phyloP scores from a whole-genome alignment of 1,140 invertebrate species.

The Drosophila cardini region DNA sequence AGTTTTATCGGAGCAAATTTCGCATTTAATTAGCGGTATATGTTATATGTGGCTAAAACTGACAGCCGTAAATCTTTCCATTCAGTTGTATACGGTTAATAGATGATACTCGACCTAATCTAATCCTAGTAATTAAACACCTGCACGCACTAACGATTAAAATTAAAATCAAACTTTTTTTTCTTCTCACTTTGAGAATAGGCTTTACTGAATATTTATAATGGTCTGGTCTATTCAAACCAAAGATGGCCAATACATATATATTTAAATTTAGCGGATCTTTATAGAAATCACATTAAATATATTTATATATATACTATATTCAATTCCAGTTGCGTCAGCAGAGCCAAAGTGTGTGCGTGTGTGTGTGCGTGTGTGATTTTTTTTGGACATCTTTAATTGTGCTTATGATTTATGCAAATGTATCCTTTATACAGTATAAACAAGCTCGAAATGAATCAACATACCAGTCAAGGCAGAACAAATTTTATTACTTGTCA shows the following conservation, averaged over 20 bases:
- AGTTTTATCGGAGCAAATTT: conserved; percentile 27
- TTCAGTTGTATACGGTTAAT: conserved; percentile 23
- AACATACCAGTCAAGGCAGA: conserved; percentile 65
- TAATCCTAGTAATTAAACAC: conserved; percentile 71
- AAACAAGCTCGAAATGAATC: conserved; percentile 31
- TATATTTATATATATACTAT: conserved; percentile 37
- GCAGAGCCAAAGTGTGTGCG: conserved; percentile 28
- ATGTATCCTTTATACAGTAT: conserved; percentile 73
- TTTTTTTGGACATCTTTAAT: conserved; percentile 66
- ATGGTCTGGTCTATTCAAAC: conserved; percentile 23
- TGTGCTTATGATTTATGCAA: conserved; percentile 82
- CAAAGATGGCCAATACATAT: conserved; percentile 13
- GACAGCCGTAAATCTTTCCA: conserved; percentile 25
- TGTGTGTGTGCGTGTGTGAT: too few relatives aligned
- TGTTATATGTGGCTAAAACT: conserved; percentile 12
- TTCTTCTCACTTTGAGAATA: conserved; percentile 23
- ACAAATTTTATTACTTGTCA: conserved; percentile 55
- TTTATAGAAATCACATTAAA: conserved; percentile 35
- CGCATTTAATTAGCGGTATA: conserved; percentile 35
- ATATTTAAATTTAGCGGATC: conserved; percentile 79
- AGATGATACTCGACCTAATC: conserved; percentile 38
- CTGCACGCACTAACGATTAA: conserved; percentile 69
- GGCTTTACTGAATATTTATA: conserved; percentile 66
- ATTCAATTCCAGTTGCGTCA: conserved; percentile 64
- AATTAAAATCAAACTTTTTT: conserved; percentile 64